A percentile compares a stretch with the other conserved stretches of the same genome.
Evolutionary conservation across 2,113 vertebrate species (phyloP).

Genomic region (Entomyzon cyanotis): DNA sequence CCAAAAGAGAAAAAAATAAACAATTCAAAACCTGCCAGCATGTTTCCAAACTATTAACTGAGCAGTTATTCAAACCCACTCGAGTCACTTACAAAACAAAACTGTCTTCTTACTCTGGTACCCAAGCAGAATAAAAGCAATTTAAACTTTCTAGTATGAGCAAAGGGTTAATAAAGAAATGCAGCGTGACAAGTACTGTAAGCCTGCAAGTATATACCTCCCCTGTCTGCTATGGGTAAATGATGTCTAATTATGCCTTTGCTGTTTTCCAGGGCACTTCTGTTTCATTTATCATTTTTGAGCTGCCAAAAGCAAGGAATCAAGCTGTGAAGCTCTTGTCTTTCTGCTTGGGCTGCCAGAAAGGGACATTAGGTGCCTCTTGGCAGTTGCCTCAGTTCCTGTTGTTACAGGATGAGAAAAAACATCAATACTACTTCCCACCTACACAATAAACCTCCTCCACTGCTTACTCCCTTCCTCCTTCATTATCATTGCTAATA

Average conservation of each 20-base stretch:
- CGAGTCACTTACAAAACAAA: neutral
- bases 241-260: neutral
- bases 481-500: neutral
- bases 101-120: neutral
- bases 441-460: neutral
- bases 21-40: neutral
- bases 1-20: neutral
- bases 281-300: neutral
- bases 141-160: neutral
- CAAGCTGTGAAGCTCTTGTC: neutral
- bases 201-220: neutral
- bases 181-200: neutral
- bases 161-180: neutral
- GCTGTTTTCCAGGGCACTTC: neutral
- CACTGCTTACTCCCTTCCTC: neutral
- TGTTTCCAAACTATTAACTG: neutral
- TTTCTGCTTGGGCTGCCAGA: neutral
- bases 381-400: neutral
- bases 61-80: neutral
- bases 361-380: neutral
- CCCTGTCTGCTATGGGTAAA: neutral
- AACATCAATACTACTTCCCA: neutral
- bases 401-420: neutral
- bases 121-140: neutral
- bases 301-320: slow-evolving; percentile 5